phyloP scores from a whole-genome alignment of 2,113 vertebrate species.

The Tragelaphus imberbis region DNA sequence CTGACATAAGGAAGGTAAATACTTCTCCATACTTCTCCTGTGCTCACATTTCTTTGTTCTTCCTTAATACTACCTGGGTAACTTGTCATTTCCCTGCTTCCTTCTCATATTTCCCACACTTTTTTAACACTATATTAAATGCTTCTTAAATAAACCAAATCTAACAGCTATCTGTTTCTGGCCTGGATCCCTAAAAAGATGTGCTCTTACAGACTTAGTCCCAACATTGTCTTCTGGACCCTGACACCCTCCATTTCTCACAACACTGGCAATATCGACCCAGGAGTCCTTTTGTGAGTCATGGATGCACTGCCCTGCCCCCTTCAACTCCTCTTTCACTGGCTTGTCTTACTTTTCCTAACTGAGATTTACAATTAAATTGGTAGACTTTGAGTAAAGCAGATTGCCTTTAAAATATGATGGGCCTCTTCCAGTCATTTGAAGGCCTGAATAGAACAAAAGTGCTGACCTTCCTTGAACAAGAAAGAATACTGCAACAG shows the following conservation, averaged over 20 bases:
- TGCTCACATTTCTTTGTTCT: not conserved
- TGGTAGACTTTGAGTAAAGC: not conserved
- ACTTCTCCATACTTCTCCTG: not conserved
- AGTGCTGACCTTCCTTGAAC: not conserved
- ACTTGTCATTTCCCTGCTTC: not conserved
- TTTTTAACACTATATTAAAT: not conserved
- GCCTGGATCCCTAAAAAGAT: not conserved
- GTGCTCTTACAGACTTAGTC: not conserved
- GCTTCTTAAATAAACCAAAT: not conserved
- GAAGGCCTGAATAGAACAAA: not conserved
- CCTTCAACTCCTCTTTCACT: not conserved
- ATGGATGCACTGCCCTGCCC: accelerated
- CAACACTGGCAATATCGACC: not conserved
- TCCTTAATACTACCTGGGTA: not conserved
- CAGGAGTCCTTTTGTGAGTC: not conserved
- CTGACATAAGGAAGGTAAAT: not conserved
- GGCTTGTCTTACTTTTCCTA: not conserved
- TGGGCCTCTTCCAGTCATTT: not conserved
- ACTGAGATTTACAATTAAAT: not conserved
- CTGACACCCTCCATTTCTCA: not conserved
- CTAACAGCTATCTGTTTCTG: not conserved
- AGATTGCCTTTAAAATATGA: not conserved
- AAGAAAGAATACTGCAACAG: not conserved
- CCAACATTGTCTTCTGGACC: not conserved
- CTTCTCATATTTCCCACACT: not conserved